Evolutionary conservation across 2,888 invertebrate genomes (phyloP).

Genomic region (Ophion ellenae): DNA sequence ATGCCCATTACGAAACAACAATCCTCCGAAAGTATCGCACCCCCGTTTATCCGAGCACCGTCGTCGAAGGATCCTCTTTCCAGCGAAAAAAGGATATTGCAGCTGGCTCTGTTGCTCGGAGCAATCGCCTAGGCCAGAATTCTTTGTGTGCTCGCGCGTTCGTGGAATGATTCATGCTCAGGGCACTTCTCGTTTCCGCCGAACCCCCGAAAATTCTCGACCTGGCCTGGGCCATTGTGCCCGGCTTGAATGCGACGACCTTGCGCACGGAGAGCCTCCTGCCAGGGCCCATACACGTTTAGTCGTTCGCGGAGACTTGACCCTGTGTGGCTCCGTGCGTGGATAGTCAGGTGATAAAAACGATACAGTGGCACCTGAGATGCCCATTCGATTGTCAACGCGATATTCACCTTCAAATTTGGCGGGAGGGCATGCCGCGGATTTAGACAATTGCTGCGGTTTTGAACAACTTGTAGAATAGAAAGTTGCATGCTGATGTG

Average conservation of each 20-base stretch:
- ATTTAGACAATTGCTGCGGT: no score
- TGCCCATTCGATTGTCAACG: background rate
- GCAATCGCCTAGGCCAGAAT: slow-evolving; percentile 36
- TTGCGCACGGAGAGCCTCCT: slow-evolving; percentile 34
- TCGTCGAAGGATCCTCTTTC: slow-evolving; percentile 53
- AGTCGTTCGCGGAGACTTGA: slow-evolving; percentile 4
- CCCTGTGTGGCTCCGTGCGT: background rate
- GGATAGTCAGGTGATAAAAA: slow-evolving; percentile 67
- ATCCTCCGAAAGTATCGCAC: slow-evolving; percentile 77
- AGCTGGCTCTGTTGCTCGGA: slow-evolving; percentile 67
- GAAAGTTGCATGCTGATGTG: background rate
- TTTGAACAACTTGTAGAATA: background rate
- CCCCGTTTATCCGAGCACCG: slow-evolving; percentile 70
- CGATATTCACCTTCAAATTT: background rate
- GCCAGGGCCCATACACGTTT: slow-evolving; percentile 48
- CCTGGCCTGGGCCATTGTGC: slow-evolving; percentile 38
- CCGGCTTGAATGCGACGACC: slow-evolving; percentile 48
- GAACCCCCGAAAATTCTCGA: slow-evolving; percentile 46
- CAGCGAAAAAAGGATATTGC: slow-evolving; percentile 53
- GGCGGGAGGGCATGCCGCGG: no score
- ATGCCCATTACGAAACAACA: slow-evolving; percentile 71
- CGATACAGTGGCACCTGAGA: slow-evolving; percentile 64
- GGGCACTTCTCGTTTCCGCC: slow-evolving; percentile 36
- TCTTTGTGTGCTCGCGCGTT: slow-evolving; percentile 47
- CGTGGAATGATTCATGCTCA: slow-evolving; percentile 49